Base-by-base conservation (phyloP, 2,888 invertebrate genomes). In the Pheosia gnoma region DNA sequence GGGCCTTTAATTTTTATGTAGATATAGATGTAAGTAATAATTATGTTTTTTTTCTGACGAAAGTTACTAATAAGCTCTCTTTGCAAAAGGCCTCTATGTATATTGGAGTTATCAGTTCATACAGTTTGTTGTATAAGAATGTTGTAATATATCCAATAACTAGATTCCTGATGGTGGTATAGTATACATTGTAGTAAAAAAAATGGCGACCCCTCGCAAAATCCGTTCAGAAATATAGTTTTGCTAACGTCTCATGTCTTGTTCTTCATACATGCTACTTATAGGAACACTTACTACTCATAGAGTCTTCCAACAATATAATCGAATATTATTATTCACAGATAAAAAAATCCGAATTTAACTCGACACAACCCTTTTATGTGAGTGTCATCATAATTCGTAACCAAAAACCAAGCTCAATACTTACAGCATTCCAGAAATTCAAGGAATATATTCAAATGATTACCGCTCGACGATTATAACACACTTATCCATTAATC, bases 401-500 rank as follows among this genome's bases (percentile, higher is more conserved):
- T 79, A 77, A 79, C 68, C 73, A 61, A 72, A 71, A 78, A 82
- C 83, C 83, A 78, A 79, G 71, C 71, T 76, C 74, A 81, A 81
- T 81, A 66, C 74, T 72, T 69, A 84, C 84, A 84, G 76, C 83
- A 87, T 88, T 84, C 85, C 84, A 83, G 67, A 81, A 77, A 87
- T 86, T 80, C 82, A 79, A 82, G 77, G 61, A 71, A 82, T 79
- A 81, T 74, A 83, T 84, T 79, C 79, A 75, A 72, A 78, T 73
- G 81, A 83, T 85, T 83, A 77, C 79, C 80, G 77, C 78, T 74
- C 82, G 82, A 85, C 80, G 85, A 85, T 86, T 86, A 86, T 85
- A 85, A 84, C 83, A 84, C 83, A 86, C 82, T 83, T 82, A 80
- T 83, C 87, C 86, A 89, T 88, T 89, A 88, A 88, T 88, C 87